Conservation (phyloP, 2,113 vertebrate species). For the Hemichromis elongatus region DNA sequence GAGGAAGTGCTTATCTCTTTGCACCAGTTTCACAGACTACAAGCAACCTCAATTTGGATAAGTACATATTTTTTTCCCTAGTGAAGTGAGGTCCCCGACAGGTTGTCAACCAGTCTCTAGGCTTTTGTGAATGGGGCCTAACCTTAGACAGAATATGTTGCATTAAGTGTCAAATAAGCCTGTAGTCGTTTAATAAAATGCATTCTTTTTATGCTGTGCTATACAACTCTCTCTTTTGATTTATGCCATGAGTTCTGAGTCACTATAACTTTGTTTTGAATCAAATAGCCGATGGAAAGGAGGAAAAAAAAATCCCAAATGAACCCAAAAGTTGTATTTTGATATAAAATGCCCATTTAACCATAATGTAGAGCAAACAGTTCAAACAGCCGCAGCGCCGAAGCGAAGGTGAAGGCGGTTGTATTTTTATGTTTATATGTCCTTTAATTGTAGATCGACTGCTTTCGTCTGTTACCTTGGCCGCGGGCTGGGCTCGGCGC, state of each 20-base stretch:
- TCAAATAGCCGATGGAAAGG: not conserved
- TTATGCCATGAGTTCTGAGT: not conserved
- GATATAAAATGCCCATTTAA: not conserved
- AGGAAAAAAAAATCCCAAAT: not conserved
- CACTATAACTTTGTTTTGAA: not conserved
- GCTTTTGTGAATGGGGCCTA: not conserved
- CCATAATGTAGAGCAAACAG: not conserved
- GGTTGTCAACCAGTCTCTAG: not conserved
- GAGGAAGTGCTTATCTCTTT: not conserved
- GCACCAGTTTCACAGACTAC: not conserved
- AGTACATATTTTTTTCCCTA: not conserved
- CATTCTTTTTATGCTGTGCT: not conserved
- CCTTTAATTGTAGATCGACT: conserved; percentile 4
- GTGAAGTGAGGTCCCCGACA: not conserved
- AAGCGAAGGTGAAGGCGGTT: not conserved
- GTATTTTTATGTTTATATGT: conserved; percentile 5
- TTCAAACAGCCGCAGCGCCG: not conserved
- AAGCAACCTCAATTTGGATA: not conserved
- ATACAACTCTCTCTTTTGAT: not conserved
- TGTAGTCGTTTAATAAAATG: not conserved
- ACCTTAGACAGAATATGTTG: not conserved
- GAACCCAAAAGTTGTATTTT: not conserved
- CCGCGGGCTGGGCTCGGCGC: conserved; percentile 1
- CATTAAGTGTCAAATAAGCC: not conserved
- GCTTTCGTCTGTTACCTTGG: not conserved